Base-by-base conservation (phyloP, 2,888 invertebrate species). In the Agapostemon virescens region DNA sequence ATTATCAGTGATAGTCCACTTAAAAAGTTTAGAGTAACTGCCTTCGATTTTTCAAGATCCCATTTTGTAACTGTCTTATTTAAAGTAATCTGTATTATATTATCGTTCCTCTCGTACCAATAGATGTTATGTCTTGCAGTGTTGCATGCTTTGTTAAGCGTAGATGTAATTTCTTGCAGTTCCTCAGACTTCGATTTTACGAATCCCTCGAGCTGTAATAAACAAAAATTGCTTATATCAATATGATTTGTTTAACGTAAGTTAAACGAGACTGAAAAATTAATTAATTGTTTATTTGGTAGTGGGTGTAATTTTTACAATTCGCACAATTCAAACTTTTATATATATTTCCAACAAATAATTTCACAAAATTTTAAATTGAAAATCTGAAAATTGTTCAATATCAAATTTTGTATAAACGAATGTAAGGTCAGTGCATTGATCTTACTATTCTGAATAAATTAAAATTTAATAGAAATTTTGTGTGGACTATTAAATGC, bases 121-220 rank as follows among this genome's bases (percentile, higher is more conserved):
- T 52, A 0, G 0, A 72, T 20, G 66, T 89, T 88, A 5, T 26
- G 66, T 6, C 77, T 74, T 0, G 88, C 89, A 0, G 13, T 63
- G 0, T 13, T 7, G 0, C 84, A 1, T 6, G 86, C 79, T 5
- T 74, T 52, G 15, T 61, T 20, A 33, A 88, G 33, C 7, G 68
- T 74, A 1, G 6, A 20, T 79, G 20, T 7, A 74, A 84, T 52
- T 15, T 15, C 20, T 26, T 26, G 0, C 77, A 82, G 5, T 75
- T 26, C 49, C 4, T 4, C 61, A 64, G 0, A 61, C n/a, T n/a
- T n/a, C n/a, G n/a, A n/a, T n/a, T 2, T 72, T 0, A 74, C 20
- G 42, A 89, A 85, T 0, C 70, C 45, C 13, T 33, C 45, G 3
- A 79, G 6, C 45, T 45, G 15, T 15, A 52, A 55, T 61, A 45